Percentiles rank a stretch among this genome's conserved stretches.
Evolutionary conservation across 2,888 invertebrate genomes (phyloP).

Genomic region (Rhabditoides inermis): DNA sequence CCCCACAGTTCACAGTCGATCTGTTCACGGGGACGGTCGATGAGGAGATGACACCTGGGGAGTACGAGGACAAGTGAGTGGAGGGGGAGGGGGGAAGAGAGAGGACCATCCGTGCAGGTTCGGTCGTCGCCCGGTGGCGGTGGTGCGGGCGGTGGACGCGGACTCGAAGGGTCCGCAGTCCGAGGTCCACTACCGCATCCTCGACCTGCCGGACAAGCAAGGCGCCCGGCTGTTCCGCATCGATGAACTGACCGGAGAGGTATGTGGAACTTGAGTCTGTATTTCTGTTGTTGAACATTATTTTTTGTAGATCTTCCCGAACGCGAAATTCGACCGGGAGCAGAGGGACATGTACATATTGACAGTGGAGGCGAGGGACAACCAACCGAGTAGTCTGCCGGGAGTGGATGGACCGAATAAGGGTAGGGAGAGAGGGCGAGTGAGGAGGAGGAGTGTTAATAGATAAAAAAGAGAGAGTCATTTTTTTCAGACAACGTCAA

Average conservation of each 20-base stretch:
- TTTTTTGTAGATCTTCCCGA: constrained; percentile 27
- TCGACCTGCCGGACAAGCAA: constrained; percentile 28
- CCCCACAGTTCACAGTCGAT: constrained; percentile 50
- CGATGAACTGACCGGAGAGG: constrained; percentile 85
- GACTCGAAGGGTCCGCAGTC: constrained; percentile 40
- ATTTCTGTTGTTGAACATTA: constrained; percentile 72
- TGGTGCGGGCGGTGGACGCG: constrained; percentile 41
- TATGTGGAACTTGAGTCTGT: too few relatives aligned
- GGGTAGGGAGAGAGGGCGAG: too few relatives aligned
- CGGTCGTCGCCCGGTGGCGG: constrained; percentile 30
- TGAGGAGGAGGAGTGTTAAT: too few relatives aligned
- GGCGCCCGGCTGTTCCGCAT: constrained; percentile 68
- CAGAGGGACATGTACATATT: constrained; percentile 88
- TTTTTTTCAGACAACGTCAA: constrained; percentile 64
- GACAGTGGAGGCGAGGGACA: constrained; percentile 91
- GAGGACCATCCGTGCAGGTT: constrained; percentile 7
- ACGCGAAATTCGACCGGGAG: constrained; percentile 78
- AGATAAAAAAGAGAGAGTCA: not conserved
- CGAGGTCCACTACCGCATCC: constrained; percentile 41
- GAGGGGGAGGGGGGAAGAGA: not conserved
- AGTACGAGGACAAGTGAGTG: constrained; percentile 30
- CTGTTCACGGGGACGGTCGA: constrained; percentile 47
- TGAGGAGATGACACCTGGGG: constrained; percentile 45
- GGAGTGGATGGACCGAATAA: constrained; percentile 46
- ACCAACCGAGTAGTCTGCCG: constrained; percentile 76